Evolutionary conservation across 2,797 vertebrate genomes (phyloP), one percentile per base, ranked within the genome.

Genomic region (Oceanodroma leucorhoa): DNA sequence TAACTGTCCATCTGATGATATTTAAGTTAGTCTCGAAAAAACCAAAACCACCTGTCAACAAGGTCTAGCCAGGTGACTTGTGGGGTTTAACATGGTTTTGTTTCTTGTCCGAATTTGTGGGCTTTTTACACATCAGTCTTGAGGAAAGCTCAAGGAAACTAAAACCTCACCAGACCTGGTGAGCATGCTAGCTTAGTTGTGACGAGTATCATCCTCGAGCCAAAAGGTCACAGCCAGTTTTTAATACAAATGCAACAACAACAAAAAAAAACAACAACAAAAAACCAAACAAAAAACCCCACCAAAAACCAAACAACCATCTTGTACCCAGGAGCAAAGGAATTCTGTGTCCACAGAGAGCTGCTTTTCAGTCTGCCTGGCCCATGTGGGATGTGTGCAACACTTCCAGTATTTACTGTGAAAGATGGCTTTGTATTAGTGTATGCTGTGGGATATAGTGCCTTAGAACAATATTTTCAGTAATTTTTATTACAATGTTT

Each of bases 401-500:
- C 2, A 0, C 13, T 21, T 6, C 9, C 36, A 65, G 54, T 2
- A 11, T 29, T 64, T 30, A 5, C 27, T 57, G 23, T 23, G 43
- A 13, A 61, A 38, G 10, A 2, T 20, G 43, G 16, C 40, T 81
- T 54, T 73, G 48, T 22, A 2, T 64, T 40, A 6, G 29, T 16
- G 40, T 20, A 1, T 30, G 29, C 53, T 83, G 43, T 19, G 80
- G 60, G 38, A 1, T 46, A 0, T 2, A 10, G 36, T 72, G 45
- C 30, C 54, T 60, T 11, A 23, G n/a, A 55, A 7, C 45, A 3
- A 4, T 7, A 3, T 60, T 71, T 57, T 83, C 78, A 97, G 83
- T 98, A 96, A 97, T 75, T 41, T 34, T 89, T 93, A 54, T 96
- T 84, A 57, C 92, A 66, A 91, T 97, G 62, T 98, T 88, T 98